Evolutionary conservation across 1,140 invertebrate genomes (phyloP).

Genomic region (silkworm (Bombyx mori)): ASM3026992v2 NC_085124.1:3259501-3260000

Average conservation of each 20-base stretch:
- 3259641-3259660: conserved; percentile 73
- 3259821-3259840: conserved; percentile 81
- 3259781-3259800: conserved; percentile 77
- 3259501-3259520: neutral
- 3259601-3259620: conserved; percentile 87
- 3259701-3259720: conserved; percentile 70
- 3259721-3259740: conserved; percentile 79
- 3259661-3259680: conserved; percentile 82
- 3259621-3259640: conserved; percentile 73
- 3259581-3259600: conserved; percentile 85
- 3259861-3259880: conserved; percentile 80
- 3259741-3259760: conserved; percentile 73
- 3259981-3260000: conserved; percentile 86
- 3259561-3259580: conserved; percentile 65
- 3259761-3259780: conserved; percentile 79
- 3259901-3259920: conserved; percentile 76
- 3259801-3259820: conserved; percentile 91
- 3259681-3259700: conserved; percentile 76
- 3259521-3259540: neutral
- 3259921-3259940: conserved; percentile 72
- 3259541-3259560: neutral
- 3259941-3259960: conserved; percentile 88
- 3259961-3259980: conserved; percentile 78
- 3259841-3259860: conserved; percentile 74
- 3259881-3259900: conserved; percentile 90